Conservation (phyloP, 2,888 invertebrate species). For the Andrena bucephala region DNA sequence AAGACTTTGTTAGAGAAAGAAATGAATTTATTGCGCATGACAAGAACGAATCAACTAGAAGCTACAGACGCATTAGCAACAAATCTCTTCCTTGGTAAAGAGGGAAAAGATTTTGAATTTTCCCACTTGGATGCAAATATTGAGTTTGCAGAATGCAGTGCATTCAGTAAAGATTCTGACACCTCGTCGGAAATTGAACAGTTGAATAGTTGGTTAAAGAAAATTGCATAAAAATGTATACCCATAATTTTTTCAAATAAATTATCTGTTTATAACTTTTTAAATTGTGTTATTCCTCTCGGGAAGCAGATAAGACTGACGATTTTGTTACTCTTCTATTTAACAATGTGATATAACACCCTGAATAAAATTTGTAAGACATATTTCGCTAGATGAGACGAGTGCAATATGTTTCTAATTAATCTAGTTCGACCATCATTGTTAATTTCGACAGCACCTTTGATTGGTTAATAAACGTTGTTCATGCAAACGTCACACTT, state of each 20-base stretch:
- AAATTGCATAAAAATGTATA: slow-evolving; percentile 75
- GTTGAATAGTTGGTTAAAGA: slow-evolving; percentile 91
- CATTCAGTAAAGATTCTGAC: slow-evolving; percentile 87
- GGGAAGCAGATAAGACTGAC: not conserved
- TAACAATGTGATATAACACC: not conserved
- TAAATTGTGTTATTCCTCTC: slow-evolving; percentile 29
- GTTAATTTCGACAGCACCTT: not conserved
- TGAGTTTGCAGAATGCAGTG: slow-evolving; percentile 89
- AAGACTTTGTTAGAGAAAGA: slow-evolving; percentile 94
- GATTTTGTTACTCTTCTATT: not conserved
- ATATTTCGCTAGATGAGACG: not conserved
- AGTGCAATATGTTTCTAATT: not conserved
- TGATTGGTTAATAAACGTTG: not conserved
- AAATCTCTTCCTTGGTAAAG: slow-evolving; percentile 90
- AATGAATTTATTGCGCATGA: slow-evolving; percentile 95
- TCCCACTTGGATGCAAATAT: slow-evolving; percentile 90
- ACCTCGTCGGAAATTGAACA: slow-evolving; percentile 88
- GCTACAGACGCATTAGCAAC: slow-evolving; percentile 89
- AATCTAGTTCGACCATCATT: not conserved
- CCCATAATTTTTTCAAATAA: slow-evolving; percentile 53
- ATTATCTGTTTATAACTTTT: slow-evolving; percentile 60
- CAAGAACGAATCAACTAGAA: slow-evolving; percentile 93
- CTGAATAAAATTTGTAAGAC: not conserved
- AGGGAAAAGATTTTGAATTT: slow-evolving; percentile 94
- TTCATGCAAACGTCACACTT: not conserved